These are phyloP conservation scores for Chunga burmeisteri DNA, from an alignment of 2,113 vertebrate genomes.

Conservation along the genomic window DNA sequence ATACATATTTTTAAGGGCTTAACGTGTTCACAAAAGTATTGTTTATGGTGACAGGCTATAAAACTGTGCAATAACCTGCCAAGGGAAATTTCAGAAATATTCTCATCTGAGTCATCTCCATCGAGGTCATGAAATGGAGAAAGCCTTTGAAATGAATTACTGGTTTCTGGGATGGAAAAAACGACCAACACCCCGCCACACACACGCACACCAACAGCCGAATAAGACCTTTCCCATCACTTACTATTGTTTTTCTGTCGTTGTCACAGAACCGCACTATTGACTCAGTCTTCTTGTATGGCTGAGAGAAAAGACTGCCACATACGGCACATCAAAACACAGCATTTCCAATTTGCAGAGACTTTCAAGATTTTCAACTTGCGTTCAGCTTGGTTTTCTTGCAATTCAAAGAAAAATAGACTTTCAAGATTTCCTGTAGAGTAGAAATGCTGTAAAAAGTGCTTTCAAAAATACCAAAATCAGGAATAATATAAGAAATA, in stretches of 20 bases:
- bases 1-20: neutral
- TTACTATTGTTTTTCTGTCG: neutral
- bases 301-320: neutral
- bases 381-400: neutral
- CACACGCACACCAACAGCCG: neutral
- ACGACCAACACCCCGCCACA: neutral
- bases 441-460: neutral
- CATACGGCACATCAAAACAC: neutral
- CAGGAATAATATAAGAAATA: neutral
- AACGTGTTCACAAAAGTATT: neutral
- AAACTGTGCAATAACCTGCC: constrained; percentile 16
- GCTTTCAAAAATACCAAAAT: neutral
- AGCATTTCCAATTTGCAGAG: neutral
- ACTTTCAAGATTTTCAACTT: neutral
- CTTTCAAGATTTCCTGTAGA: neutral
- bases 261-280: neutral
- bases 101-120: constrained; percentile 18
- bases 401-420: neutral
- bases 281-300: neutral
- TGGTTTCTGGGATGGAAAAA: neutral
- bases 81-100: constrained; percentile 36
- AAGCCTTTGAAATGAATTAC: constrained; percentile 41
- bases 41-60: neutral
- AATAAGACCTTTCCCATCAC: neutral
- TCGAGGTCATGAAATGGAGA: neutral